phyloP scores from a whole-genome alignment of 2,113 vertebrate genomes.

The Monopterus albus region DNA sequence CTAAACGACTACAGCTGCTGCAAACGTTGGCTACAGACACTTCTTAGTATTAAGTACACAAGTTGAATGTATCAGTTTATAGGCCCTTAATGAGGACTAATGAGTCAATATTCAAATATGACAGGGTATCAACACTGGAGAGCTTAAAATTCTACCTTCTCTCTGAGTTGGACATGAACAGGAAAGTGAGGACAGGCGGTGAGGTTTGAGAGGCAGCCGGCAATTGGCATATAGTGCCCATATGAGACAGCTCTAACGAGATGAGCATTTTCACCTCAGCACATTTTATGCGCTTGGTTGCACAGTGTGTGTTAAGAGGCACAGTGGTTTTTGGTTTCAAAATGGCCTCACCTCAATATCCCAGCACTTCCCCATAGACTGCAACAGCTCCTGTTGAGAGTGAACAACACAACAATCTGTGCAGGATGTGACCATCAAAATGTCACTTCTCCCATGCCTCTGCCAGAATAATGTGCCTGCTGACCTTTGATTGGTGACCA shows the following conservation, averaged over 20 bases:
- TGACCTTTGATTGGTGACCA: conserved; percentile 27
- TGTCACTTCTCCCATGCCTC: conserved; percentile 35
- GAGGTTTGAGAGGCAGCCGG: conserved; percentile 23
- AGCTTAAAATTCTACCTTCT: not conserved
- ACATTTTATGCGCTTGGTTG: conserved; percentile 54
- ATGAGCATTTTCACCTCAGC: conserved; percentile 53
- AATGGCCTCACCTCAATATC: conserved; percentile 16
- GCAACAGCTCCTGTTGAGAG: conserved; percentile 10
- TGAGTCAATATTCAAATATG: not conserved
- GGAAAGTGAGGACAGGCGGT: conserved; percentile 28
- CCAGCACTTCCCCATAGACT: not conserved
- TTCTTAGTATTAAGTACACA: no score
- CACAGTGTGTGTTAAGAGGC: conserved; percentile 46
- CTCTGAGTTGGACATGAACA: not conserved
- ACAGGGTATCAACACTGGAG: not conserved
- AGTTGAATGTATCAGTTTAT: no score
- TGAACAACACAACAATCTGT: conserved; percentile 25
- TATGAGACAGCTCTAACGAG: conserved; percentile 48
- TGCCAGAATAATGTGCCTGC: conserved; percentile 33
- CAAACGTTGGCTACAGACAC: no score
- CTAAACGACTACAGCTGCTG: no score
- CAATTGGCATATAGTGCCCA: conserved; percentile 32
- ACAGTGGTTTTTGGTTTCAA: conserved; percentile 18
- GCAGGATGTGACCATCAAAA: conserved; percentile 54
- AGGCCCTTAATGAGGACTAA: conserved; percentile 11